These are phyloP conservation scores for Podarcis siculus DNA, from an alignment of 2,797 vertebrate species.

Conservation along the genomic window DNA sequence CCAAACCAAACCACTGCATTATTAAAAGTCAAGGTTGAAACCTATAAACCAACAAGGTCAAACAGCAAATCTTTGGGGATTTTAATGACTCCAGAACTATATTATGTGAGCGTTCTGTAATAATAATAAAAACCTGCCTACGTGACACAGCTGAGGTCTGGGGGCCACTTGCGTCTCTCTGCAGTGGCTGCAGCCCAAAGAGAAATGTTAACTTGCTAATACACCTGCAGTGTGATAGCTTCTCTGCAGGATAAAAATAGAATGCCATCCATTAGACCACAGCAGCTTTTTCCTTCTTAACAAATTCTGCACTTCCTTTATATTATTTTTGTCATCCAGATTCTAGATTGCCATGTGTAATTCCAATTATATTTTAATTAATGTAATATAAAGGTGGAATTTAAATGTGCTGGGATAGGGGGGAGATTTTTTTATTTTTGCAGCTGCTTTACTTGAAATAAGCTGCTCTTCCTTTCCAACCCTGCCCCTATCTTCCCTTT, in stretches of 20 bases:
- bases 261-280: constrained; percentile 19
- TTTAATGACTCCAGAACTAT: background rate
- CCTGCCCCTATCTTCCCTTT: background rate
- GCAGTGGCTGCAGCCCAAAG: constrained; percentile 10
- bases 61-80: background rate
- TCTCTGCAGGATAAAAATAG: constrained; percentile 37
- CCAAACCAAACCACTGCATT: background rate
- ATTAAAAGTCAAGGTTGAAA: constrained; percentile 6
- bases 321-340: background rate
- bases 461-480: background rate
- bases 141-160: background rate
- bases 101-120: background rate
- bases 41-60: background rate
- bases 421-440: background rate
- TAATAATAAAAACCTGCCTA: background rate
- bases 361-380: constrained; percentile 16
- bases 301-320: constrained; percentile 9
- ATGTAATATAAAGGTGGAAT: background rate
- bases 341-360: background rate
- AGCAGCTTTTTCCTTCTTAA: constrained; percentile 12
- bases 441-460: background rate
- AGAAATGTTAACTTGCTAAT: constrained; percentile 37
- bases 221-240: constrained; percentile 35
- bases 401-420: background rate
- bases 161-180: constrained; percentile 19